A percentile compares a stretch with the other conserved stretches of the same genome.
phyloP scores from a whole-genome alignment of 2,888 invertebrate genomes.

The Drosophila sordidapex region DNA sequence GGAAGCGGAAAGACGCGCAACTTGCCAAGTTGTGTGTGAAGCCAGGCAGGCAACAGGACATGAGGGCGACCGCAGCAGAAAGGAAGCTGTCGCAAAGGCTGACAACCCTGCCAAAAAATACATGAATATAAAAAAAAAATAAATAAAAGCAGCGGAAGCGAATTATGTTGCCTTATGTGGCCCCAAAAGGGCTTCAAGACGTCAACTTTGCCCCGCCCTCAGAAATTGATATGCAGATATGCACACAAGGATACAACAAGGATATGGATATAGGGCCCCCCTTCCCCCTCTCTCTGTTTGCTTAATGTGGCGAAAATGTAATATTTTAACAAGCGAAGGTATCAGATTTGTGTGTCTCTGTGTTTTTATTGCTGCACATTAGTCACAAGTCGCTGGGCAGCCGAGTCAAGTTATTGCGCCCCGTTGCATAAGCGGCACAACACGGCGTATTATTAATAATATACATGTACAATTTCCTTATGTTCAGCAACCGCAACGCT shows the following conservation, averaged over 20 bases:
- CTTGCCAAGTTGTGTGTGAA: slow-evolving; percentile 41
- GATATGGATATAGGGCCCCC: slow-evolving; percentile 7
- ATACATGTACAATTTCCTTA: slow-evolving; percentile 20
- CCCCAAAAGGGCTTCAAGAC: slow-evolving; percentile 49
- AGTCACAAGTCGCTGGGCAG: slow-evolving; percentile 55
- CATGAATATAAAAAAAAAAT: slow-evolving; percentile 3
- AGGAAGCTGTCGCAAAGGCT: slow-evolving; percentile 70
- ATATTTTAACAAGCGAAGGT: slow-evolving; percentile 60
- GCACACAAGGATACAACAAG: slow-evolving; percentile 23
- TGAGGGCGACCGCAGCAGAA: slow-evolving; percentile 56
- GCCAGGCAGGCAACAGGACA: slow-evolving; percentile 15
- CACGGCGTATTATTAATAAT: slow-evolving; percentile 65
- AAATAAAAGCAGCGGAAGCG: slow-evolving; percentile 57
- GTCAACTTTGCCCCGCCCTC: slow-evolving; percentile 18
- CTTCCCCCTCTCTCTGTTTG: slow-evolving; percentile 3
- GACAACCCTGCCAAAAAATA: slow-evolving; percentile 56
- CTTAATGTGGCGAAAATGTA: slow-evolving; percentile 65
- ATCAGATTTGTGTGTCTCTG: slow-evolving; percentile 38
- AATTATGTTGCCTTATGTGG: slow-evolving; percentile 71
- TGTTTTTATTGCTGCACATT: slow-evolving; percentile 46
- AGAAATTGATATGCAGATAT: slow-evolving; percentile 66
- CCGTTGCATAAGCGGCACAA: slow-evolving; percentile 50
- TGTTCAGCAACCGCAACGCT: slow-evolving; percentile 13
- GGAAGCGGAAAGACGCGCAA: slow-evolving; percentile 75
- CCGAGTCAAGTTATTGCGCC: slow-evolving; percentile 35